phyloP scores from a whole-genome alignment of 2,797 vertebrate species.

The Rhincodon typus region DNA sequence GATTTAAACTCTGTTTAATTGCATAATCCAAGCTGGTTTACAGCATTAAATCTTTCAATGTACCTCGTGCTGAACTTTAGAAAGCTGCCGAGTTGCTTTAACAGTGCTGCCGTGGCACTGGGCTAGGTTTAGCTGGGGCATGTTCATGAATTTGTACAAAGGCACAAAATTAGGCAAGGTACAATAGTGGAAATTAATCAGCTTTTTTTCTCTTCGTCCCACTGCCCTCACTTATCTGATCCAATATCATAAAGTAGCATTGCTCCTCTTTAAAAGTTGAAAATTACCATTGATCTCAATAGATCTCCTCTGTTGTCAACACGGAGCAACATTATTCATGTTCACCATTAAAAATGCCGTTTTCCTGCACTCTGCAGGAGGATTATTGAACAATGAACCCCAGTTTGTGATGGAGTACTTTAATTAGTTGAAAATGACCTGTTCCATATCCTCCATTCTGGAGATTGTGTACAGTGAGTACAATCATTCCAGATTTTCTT shows the following conservation, averaged over 20 bases:
- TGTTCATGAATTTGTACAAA: neutral
- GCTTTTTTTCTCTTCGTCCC: neutral
- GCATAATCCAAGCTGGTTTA: neutral
- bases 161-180: neutral
- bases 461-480: neutral
- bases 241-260: neutral
- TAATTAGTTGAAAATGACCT: neutral
- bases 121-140: neutral
- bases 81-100: neutral
- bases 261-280: neutral
- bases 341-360: neutral
- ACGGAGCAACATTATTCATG: neutral
- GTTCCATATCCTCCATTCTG: neutral
- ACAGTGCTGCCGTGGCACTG: neutral
- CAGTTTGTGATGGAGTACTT: neutral
- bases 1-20: neutral
- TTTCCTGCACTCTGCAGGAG: neutral
- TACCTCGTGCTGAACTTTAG: neutral
- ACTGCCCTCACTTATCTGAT: neutral
- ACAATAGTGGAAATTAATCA: neutral
- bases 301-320: constrained; percentile 6
- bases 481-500: neutral
- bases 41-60: neutral
- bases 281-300: constrained; percentile 6
- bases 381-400: neutral